phyloP scores from a whole-genome alignment of 2,113 vertebrate species.

The Corynorhinus townsendii region DNA sequence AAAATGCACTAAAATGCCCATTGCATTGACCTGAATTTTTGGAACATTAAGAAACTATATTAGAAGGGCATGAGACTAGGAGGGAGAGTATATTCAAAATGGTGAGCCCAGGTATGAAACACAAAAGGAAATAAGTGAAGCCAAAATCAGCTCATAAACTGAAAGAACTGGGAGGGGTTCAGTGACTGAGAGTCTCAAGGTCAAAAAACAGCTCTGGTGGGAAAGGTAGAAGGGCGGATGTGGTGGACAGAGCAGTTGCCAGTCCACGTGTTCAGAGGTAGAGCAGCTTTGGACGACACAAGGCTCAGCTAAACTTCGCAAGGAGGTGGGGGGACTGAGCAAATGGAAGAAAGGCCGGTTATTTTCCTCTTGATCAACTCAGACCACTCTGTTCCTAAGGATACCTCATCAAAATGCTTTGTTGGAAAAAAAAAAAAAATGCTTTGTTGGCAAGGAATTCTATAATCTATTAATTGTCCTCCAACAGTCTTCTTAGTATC shows the following conservation, averaged over 20 bases:
- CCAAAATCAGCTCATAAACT: neutral
- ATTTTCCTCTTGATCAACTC: neutral
- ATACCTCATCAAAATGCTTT: neutral
- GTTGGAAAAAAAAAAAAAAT: neutral
- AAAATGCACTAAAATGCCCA: conserved; percentile 9
- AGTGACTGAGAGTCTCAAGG: neutral
- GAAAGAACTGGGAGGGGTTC: neutral
- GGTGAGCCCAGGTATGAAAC: neutral
- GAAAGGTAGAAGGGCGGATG: neutral
- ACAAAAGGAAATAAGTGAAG: conserved; percentile 34
- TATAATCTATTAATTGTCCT: neutral
- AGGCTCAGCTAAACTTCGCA: neutral
- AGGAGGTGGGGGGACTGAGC: neutral
- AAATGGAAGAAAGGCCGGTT: neutral
- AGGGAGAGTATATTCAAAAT: neutral
- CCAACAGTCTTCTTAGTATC: neutral
- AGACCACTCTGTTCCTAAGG: neutral
- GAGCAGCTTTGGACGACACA: neutral
- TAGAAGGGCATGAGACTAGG: neutral
- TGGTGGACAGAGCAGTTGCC: neutral
- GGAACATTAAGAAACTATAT: neutral
- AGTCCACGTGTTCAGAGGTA: neutral
- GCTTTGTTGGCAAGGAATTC: conserved; percentile 2
- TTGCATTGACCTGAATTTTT: neutral
- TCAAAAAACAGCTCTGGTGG: neutral